Evolutionary conservation across 2,797 vertebrate species (phyloP).

Genomic region (Apogon talboti): DNA sequence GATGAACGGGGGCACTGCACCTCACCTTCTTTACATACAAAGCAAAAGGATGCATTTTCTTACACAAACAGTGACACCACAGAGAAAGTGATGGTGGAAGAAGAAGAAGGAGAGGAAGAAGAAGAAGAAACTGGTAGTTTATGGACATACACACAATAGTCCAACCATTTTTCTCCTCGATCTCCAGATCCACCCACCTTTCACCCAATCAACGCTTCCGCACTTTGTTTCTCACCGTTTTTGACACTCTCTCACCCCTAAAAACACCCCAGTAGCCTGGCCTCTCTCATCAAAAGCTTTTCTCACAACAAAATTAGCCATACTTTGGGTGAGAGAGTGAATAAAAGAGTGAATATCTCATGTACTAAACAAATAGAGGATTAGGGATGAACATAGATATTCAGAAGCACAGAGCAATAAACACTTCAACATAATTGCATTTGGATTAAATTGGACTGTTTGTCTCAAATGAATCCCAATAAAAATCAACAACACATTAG

Average conservation of each 20-base stretch:
- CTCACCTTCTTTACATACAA: slow-evolving; percentile 61
- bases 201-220: slow-evolving; percentile 62
- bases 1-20: slow-evolving; percentile 15
- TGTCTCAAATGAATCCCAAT: slow-evolving; percentile 19
- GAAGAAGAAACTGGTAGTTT: slow-evolving; percentile 26
- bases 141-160: slow-evolving; percentile 33
- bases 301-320: slow-evolving; percentile 48
- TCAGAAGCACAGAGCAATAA: slow-evolving; percentile 25
- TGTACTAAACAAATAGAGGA: slow-evolving; percentile 29
- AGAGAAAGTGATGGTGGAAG: slow-evolving; percentile 9
- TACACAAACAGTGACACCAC: slow-evolving; percentile 44
- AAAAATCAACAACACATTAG: slow-evolving; percentile 15
- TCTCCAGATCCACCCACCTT: slow-evolving; percentile 35
- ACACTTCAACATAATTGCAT: slow-evolving; percentile 9
- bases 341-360: slow-evolving; percentile 13
- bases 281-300: slow-evolving; percentile 49
- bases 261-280: slow-evolving; percentile 38
- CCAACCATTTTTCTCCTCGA: slow-evolving; percentile 34
- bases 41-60: slow-evolving; percentile 46
- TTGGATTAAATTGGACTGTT: slow-evolving; percentile 28
- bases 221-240: slow-evolving; percentile 56
- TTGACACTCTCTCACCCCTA: slow-evolving; percentile 59
- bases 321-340: slow-evolving; percentile 7
- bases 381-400: slow-evolving; percentile 3
- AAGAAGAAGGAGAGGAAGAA: slow-evolving; percentile 26